Conservation (phyloP, 2,888 invertebrate genomes). For the Barypeithes pellucidus region DNA sequence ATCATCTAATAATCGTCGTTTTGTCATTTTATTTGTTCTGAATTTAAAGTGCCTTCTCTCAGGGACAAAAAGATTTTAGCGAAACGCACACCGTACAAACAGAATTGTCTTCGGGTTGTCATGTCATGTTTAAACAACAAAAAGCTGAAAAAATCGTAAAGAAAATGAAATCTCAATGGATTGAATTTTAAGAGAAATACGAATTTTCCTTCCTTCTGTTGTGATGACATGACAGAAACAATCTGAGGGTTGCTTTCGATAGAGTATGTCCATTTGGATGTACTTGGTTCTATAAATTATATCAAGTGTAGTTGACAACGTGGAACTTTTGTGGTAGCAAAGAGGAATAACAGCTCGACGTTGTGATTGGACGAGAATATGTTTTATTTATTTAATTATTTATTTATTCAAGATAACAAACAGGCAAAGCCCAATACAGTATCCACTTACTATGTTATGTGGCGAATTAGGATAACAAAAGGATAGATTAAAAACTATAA, state of each 20-base stretch:
- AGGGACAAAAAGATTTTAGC: conserved; percentile 45
- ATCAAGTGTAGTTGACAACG: too few relatives aligned
- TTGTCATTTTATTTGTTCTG: conserved; percentile 51
- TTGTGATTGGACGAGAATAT: too few relatives aligned
- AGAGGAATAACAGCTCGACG: too few relatives aligned
- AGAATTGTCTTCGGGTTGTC: conserved; percentile 46
- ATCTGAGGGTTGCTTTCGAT: background rate
- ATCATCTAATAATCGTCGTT: conserved; percentile 45
- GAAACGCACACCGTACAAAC: conserved; percentile 49
- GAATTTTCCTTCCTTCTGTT: background rate
- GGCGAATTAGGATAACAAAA: too few relatives aligned
- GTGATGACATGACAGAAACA: background rate
- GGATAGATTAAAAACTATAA: too few relatives aligned
- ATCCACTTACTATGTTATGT: too few relatives aligned
- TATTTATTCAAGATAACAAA: too few relatives aligned
- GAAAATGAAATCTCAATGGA: conserved; percentile 2
- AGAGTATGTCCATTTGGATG: too few relatives aligned
- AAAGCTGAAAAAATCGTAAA: conserved; percentile 7
- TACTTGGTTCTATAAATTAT: too few relatives aligned
- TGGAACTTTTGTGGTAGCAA: too few relatives aligned
- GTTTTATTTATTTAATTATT: too few relatives aligned
- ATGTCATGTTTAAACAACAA: conserved; percentile 39
- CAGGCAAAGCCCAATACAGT: too few relatives aligned
- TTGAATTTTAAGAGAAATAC: conserved; percentile 4
- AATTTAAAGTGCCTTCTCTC: conserved; percentile 48